A percentile compares a stretch with the other conserved stretches of the same genome.
Conservation (phyloP, 1,140 invertebrate genomes). For the Cyrtorhinus lividipennis region DNA sequence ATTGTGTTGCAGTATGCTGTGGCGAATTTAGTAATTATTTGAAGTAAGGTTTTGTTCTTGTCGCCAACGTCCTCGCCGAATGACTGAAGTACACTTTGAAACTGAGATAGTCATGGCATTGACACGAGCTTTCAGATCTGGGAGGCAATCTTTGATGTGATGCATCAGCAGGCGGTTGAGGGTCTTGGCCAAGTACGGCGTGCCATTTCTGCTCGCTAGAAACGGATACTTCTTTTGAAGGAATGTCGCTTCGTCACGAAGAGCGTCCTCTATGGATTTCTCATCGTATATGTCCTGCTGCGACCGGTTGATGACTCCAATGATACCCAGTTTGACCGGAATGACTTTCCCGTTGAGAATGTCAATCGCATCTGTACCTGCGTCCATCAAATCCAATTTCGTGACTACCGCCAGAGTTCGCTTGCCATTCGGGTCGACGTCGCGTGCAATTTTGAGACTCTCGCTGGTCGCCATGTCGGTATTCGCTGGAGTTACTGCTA, state of each 20-base stretch:
- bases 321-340: constrained; percentile 94
- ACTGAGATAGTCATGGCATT: constrained; percentile 95
- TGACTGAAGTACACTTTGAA: constrained; percentile 84
- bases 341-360: constrained; percentile 94
- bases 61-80: constrained; percentile 95
- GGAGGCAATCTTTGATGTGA: constrained; percentile 95
- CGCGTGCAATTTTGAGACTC: constrained; percentile 86
- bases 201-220: constrained; percentile 88
- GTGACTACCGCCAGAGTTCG: constrained; percentile 95
- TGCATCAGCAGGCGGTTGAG: constrained; percentile 96
- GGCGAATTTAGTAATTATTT: constrained; percentile 98
- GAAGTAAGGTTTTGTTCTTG: constrained; percentile 87
- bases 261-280: constrained; percentile 69
- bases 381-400: constrained; percentile 99
- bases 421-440: constrained; percentile 88
- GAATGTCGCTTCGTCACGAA: constrained; percentile 89
- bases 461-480: constrained; percentile 96
- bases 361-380: constrained; percentile 97
- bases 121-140: constrained; percentile 91
- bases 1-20: constrained; percentile 96
- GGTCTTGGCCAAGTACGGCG: constrained; percentile 92
- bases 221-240: constrained; percentile 95
- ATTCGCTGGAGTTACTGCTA: constrained; percentile 89
- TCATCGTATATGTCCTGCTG: constrained; percentile 95
- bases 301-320: constrained; percentile 95